Evolutionary conservation across 2,888 invertebrate genomes (phyloP).

Genomic region (Oxycera nigricornis): DNA sequence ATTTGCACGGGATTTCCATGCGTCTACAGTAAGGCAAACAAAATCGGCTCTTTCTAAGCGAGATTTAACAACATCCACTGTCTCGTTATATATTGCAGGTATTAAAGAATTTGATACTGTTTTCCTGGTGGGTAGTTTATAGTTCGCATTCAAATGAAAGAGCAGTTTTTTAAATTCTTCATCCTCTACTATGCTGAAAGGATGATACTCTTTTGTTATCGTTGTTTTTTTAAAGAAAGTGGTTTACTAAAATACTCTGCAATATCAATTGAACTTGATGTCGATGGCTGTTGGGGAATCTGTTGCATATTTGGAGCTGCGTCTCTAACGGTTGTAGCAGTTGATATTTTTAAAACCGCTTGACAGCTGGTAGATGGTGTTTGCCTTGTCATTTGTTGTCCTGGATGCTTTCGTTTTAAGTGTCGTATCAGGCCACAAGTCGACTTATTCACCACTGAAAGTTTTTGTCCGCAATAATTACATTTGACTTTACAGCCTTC

Average conservation of each 20-base stretch:
- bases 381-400: conserved; percentile 10
- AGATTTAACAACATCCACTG: not conserved
- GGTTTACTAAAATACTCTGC: not conserved
- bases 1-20: conserved; percentile 3
- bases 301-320: too few relatives aligned
- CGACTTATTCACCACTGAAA: not conserved
- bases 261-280: conserved; percentile 1
- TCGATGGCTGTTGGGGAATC: not conserved
- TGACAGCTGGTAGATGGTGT: not conserved
- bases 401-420: conserved; percentile 1
- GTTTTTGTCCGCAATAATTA: not conserved
- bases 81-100: conserved; percentile 3
- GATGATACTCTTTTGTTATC: conserved; percentile 35
- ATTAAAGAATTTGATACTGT: not conserved
- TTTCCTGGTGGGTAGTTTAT: conserved; percentile 13
- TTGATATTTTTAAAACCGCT: not conserved
- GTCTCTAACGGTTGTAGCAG: not conserved
- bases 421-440: conserved; percentile 4
- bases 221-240: not conserved
- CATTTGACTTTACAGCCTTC: not conserved
- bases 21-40: conserved; percentile 5
- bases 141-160: not conserved
- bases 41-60: too few relatives aligned
- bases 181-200: conserved; percentile 33
- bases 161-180: conserved; percentile 25